Conservation (phyloP, 2,797 vertebrate species). For the Chromis chromis region DNA sequence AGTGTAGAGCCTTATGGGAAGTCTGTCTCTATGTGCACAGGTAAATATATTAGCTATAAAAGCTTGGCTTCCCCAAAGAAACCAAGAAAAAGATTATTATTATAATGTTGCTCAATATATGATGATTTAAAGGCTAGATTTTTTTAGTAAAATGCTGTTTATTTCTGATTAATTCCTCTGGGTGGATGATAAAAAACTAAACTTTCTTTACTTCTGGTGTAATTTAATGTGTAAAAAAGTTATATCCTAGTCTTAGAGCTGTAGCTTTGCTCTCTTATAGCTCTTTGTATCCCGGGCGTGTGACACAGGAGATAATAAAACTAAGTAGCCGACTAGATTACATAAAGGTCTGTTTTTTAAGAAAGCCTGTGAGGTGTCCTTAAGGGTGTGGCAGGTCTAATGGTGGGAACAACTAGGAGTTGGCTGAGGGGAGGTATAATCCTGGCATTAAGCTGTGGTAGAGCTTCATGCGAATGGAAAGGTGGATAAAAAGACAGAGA, state of each 20-base stretch:
- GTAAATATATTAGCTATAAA: not conserved
- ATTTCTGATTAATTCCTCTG: not conserved
- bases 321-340: conserved; percentile 8
- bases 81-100: not conserved
- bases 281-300: not conserved
- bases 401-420: conserved; percentile 55
- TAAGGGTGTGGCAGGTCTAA: conserved; percentile 30
- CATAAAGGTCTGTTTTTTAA: not conserved
- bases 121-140: not conserved
- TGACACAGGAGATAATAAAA: not conserved
- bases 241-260: not conserved
- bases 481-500: conserved; percentile 48
- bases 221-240: not conserved
- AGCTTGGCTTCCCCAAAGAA: conserved; percentile 1
- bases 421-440: conserved; percentile 61
- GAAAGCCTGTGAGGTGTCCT: not conserved
- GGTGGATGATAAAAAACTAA: not conserved
- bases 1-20: not conserved
- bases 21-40: too few relatives aligned
- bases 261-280: not conserved
- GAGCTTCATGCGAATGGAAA: conserved; percentile 62
- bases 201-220: not conserved
- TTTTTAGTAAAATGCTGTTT: not conserved
- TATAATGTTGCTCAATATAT: not conserved
- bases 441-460: conserved; percentile 53